A percentile compares a stretch with the other conserved stretches of the same genome.
These are phyloP conservation scores for Zoanthus solanderi DNA, from an alignment of 92 coral and sea anemone genomes.

Conservation along the genomic window DNA sequence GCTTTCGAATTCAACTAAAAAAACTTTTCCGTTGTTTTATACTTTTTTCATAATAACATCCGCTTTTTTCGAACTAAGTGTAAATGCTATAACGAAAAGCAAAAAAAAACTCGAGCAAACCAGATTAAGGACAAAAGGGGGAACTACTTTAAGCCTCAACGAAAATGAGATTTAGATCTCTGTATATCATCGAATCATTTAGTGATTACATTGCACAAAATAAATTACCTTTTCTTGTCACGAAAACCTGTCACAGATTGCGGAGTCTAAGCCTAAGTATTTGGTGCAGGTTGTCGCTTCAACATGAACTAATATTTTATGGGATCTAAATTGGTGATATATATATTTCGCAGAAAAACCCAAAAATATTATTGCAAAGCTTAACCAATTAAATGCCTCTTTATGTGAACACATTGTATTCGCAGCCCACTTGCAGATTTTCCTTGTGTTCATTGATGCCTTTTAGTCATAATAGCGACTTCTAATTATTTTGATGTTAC, in stretches of 20 bases:
- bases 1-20: background rate
- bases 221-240: background rate
- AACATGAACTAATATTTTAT: background rate
- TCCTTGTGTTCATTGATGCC: background rate
- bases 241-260: background rate
- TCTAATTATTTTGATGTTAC: background rate
- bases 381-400: background rate
- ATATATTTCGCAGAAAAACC: background rate
- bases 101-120: background rate
- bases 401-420: background rate
- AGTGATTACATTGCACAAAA: background rate
- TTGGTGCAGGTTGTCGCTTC: background rate
- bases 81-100: background rate
- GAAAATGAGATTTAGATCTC: background rate
- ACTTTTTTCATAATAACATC: background rate
- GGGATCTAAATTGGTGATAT: background rate
- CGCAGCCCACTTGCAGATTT: background rate
- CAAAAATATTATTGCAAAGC: background rate
- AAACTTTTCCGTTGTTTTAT: background rate
- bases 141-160: background rate
- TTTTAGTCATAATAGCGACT: background rate
- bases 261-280: background rate
- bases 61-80: background rate
- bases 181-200: background rate
- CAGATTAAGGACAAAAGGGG: background rate